Evolutionary conservation across 2,797 vertebrate species (phyloP).

Genomic region (Enteromius trimaculatus): DNA sequence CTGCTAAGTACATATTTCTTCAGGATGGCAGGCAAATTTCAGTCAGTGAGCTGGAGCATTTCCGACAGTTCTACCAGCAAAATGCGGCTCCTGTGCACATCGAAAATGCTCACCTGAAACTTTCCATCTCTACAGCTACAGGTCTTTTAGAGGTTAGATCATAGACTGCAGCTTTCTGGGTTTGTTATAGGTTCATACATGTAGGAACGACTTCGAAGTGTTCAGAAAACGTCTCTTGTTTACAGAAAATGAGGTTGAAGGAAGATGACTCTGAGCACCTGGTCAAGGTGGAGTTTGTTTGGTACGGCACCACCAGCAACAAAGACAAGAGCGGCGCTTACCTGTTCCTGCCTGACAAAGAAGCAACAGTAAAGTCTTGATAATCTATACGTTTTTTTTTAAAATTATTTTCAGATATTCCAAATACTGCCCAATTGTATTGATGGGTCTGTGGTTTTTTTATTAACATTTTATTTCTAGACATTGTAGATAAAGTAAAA

Average conservation of each 20-base stretch:
- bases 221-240: conserved; percentile 23
- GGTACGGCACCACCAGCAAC: conserved; percentile 87
- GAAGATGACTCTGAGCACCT: conserved; percentile 75
- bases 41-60: conserved; percentile 67
- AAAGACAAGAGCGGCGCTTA: conserved; percentile 93
- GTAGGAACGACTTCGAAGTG: conserved; percentile 1
- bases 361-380: conserved; percentile 80
- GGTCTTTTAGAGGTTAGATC: conserved; percentile 86
- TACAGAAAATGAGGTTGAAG: conserved; percentile 80
- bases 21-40: conserved; percentile 58
- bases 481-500: background rate
- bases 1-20: conserved; percentile 78
- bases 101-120: conserved; percentile 83
- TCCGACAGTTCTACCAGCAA: conserved; percentile 76
- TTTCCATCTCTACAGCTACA: conserved; percentile 79
- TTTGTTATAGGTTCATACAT: background rate
- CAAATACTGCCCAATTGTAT: background rate
- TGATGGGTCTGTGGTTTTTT: background rate
- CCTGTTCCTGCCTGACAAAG: conserved; percentile 89
- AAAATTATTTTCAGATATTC: background rate
- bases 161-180: background rate
- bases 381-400: background rate
- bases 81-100: conserved; percentile 75
- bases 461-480: background rate
- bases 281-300: conserved; percentile 84